Evolutionary conservation across 2,113 vertebrate genomes (phyloP), one percentile per base, ranked within the genome.

Genomic region (Natator depressus): DNA sequence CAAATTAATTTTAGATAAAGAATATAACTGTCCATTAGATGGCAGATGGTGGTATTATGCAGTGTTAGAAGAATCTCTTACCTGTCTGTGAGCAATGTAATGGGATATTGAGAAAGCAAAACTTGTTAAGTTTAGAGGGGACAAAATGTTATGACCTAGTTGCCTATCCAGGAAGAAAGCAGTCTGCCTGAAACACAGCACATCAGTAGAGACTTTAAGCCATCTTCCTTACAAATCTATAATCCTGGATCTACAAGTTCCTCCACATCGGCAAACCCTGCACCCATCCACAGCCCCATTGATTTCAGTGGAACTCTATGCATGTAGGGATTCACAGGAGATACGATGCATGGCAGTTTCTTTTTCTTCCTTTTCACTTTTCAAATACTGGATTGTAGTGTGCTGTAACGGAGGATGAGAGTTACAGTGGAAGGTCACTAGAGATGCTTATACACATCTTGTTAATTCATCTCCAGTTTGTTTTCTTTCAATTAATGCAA

Each of bases 1-100:
- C 87, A 93, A 96, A 95, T 94, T 88, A 87, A 87, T 93, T 94
- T 62, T 54, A 11, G 65, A 35, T 79, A 90, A 87, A 22, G 78
- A 84, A 81, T 93, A n/a, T 46, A 79, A 75, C 88, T 4, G 0
- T 93, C 89, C 92, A 72, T 22, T 72, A 72, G 65, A 38, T 72
- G 65, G 65, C 65, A 72, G 65, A 69, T 88, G 55, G 42, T 69
- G n/a, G 59, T 54, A 82, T 27, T 89, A 31, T 65, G 88, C 29
- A 47, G 2, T 0, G 35, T 6, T 35, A 90, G 19, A 13, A 19
- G 75, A 54, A 35, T n/a, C 95, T 96, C 89, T 72, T 94, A 38
- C 42, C 25, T 17, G 54, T 87, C 91, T 0, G 3, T 89, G 82
- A 86, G 72, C 54, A 91, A 89, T 53, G 62, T 89, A 90, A 72